A percentile compares a stretch with the other conserved stretches of the same genome.
Evolutionary conservation across 2,113 vertebrate species (phyloP).

Genomic region (Motacilla alba): DNA sequence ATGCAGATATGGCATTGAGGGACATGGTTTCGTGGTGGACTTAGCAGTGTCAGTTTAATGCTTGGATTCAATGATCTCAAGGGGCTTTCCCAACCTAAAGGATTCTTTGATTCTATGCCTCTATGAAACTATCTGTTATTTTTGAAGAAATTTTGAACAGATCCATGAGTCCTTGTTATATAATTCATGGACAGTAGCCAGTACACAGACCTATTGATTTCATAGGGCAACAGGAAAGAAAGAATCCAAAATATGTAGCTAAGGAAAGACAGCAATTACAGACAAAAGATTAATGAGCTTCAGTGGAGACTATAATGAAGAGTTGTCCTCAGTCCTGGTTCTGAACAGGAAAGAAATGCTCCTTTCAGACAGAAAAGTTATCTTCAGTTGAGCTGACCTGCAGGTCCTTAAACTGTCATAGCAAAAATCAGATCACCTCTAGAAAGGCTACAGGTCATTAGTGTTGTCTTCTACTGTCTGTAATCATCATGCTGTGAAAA

Average conservation of each 20-base stretch:
- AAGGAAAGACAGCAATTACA: neutral
- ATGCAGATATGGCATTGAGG: accelerated
- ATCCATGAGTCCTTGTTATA: neutral
- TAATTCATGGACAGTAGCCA: neutral
- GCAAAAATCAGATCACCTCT: neutral
- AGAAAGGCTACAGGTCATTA: neutral
- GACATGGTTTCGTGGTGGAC: neutral
- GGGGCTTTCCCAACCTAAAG: neutral
- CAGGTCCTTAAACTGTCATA: neutral
- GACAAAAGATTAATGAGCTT: neutral
- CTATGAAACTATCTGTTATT: neutral
- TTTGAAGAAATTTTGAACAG: neutral
- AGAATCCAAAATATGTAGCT: neutral
- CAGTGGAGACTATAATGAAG: neutral
- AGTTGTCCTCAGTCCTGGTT: neutral
- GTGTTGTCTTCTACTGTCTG: neutral
- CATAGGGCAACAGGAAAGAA: neutral
- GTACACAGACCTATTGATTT: neutral
- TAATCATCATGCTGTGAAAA: neutral
- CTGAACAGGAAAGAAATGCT: neutral
- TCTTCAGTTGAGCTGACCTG: neutral
- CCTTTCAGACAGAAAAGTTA: neutral
- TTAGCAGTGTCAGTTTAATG: neutral
- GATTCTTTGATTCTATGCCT: neutral
- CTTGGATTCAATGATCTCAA: neutral